Evolutionary conservation across 2,888 invertebrate species (phyloP).

Genomic region (Uloborus plumipes): DNA sequence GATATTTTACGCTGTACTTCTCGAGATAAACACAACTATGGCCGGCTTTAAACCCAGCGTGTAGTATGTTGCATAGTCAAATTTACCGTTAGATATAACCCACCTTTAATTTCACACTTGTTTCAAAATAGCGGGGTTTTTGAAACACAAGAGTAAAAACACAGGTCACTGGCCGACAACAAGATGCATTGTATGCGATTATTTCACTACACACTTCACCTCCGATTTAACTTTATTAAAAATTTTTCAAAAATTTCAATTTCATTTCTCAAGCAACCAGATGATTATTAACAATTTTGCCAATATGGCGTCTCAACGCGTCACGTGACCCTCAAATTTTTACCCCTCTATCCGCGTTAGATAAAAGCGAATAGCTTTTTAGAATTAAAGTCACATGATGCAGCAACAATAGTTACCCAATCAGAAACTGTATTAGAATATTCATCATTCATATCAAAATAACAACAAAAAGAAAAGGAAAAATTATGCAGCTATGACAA

Average conservation of each 20-base stretch:
- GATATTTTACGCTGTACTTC: too few species aligned
- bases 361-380: conserved; percentile 63
- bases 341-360: conserved; percentile 52
- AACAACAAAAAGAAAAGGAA: conserved; percentile 1
- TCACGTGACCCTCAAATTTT: conserved; percentile 61
- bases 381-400: conserved; percentile 60
- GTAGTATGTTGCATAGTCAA: conserved; percentile 29
- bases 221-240: too few species aligned
- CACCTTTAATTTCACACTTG: conserved; percentile 32
- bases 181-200: neutral
- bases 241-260: too few species aligned
- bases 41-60: neutral
- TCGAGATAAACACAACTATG: neutral
- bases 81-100: conserved; percentile 55
- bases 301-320: conserved; percentile 53
- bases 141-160: conserved; percentile 6
- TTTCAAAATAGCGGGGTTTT: conserved; percentile 43
- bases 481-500: neutral
- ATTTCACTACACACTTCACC: too few species aligned
- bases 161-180: neutral
- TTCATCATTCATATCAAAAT: conserved; percentile 16
- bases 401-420: conserved; percentile 60
- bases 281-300: conserved; percentile 61
- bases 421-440: conserved; percentile 43
- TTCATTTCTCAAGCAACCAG: conserved; percentile 34